phyloP scores from a whole-genome alignment of 2,888 invertebrate species.

The Teleiodes luculella region DNA sequence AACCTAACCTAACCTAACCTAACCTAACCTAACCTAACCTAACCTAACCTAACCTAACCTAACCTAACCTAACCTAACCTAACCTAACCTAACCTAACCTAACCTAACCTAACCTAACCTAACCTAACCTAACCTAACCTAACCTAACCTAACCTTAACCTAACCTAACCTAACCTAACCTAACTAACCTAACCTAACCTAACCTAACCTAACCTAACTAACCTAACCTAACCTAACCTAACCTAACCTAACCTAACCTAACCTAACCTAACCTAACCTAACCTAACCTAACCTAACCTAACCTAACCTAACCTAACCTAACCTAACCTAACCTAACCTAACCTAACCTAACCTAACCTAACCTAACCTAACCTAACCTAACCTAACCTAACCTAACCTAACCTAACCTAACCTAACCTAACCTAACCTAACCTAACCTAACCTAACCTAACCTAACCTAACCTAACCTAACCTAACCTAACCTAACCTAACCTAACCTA shows the following conservation, averaged over 20 bases:
- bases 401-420: slow-evolving; percentile 31
- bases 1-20: slow-evolving; percentile 24
- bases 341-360: slow-evolving; percentile 20
- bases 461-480: slow-evolving; percentile 30
- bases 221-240: slow-evolving; percentile 21
- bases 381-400: slow-evolving; percentile 25
- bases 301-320: slow-evolving; percentile 21
- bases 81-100: slow-evolving; percentile 21
- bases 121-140: slow-evolving; percentile 19
- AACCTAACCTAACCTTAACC: slow-evolving; percentile 14
- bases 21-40: slow-evolving; percentile 24
- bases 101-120: slow-evolving; percentile 20
- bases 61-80: slow-evolving; percentile 10
- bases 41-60: slow-evolving; percentile 24
- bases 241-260: slow-evolving; percentile 21
- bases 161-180: slow-evolving; percentile 20
- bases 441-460: slow-evolving; percentile 30
- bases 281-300: slow-evolving; percentile 21
- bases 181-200: slow-evolving; percentile 21
- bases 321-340: slow-evolving; percentile 12
- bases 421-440: slow-evolving; percentile 30
- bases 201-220: slow-evolving; percentile 20
- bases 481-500: slow-evolving; percentile 30
- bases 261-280: slow-evolving; percentile 21
- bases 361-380: slow-evolving; percentile 21